Conservation (phyloP, 2,797 vertebrate species). For the Emys orbicularis region DNA sequence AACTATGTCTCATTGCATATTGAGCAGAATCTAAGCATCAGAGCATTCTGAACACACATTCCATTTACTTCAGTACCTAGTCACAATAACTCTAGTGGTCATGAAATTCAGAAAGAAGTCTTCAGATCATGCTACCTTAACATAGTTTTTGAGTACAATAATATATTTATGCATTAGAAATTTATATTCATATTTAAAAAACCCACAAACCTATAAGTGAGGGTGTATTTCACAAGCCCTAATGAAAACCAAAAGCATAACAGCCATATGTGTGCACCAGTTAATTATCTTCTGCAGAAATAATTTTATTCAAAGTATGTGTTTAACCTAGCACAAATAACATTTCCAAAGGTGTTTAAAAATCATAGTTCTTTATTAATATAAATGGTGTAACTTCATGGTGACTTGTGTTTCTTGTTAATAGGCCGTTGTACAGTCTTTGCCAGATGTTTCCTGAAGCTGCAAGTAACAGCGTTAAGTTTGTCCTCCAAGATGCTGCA, state of each 20-base stretch:
- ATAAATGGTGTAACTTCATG: not conserved
- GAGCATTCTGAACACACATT: not conserved
- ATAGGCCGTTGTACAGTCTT: slow-evolving; percentile 89
- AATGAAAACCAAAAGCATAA: not conserved
- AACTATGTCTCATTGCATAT: not conserved
- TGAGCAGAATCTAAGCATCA: not conserved
- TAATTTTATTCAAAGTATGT: not conserved
- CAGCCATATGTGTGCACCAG: fast-evolving
- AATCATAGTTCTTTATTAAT: not conserved
- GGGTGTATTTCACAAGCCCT: not conserved
- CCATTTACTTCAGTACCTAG: not conserved
- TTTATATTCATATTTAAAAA: not conserved
- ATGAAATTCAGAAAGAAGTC: not conserved
- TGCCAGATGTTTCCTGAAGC: slow-evolving; percentile 93
- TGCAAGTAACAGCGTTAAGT: slow-evolving; percentile 84
- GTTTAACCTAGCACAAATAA: not conserved
- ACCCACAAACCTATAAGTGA: not conserved
- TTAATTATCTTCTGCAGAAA: not conserved
- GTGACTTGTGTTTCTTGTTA: slow-evolving; percentile 55
- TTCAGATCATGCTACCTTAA: not conserved
- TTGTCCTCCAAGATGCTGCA: slow-evolving; percentile 85
- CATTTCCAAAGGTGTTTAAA: slow-evolving; percentile 21
- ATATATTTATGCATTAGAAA: not conserved
- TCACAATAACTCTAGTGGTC: not conserved
- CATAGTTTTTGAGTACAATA: not conserved